phyloP scores from a whole-genome alignment of 2,113 vertebrate genomes.

The Sceloporus tristichus region DNA sequence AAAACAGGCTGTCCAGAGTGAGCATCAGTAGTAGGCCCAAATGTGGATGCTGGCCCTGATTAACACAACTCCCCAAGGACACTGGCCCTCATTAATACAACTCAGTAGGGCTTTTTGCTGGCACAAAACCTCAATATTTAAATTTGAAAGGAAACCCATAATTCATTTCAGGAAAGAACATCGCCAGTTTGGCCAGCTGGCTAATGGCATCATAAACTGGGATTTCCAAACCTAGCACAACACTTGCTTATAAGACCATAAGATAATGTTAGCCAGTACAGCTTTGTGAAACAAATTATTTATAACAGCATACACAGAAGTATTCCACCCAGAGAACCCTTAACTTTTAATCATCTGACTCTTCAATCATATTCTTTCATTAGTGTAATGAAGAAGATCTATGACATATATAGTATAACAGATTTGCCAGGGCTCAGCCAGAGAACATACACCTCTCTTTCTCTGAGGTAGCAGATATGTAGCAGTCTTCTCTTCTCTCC shows the following conservation, averaged over 20 bases:
- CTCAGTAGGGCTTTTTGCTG: neutral
- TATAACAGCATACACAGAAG: slow-evolving; percentile 16
- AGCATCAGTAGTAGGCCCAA: neutral
- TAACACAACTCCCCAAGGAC: neutral
- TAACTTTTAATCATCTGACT: slow-evolving; percentile 20
- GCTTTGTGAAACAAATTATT: slow-evolving; percentile 21
- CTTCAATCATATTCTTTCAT: neutral
- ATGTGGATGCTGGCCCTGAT: neutral
- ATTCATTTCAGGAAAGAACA: neutral
- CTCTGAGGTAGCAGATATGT: neutral
- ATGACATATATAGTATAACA: neutral
- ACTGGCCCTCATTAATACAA: neutral
- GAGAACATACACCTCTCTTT: neutral
- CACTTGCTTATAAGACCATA: slow-evolving; percentile 3
- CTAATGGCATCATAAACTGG: slow-evolving; percentile 2
- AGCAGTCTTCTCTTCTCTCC: neutral
- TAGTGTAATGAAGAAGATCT: neutral
- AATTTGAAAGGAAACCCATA: slow-evolving; percentile 2
- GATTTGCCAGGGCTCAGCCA: neutral
- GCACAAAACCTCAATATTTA: neutral
- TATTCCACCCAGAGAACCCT: neutral
- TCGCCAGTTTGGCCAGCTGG: slow-evolving; percentile 7
- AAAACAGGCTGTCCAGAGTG: neutral
- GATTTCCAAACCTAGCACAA: neutral
- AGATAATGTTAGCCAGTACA: neutral